phyloP scores from a whole-genome alignment of 2,888 invertebrate genomes.

The Flexamia atlantica region DNA sequence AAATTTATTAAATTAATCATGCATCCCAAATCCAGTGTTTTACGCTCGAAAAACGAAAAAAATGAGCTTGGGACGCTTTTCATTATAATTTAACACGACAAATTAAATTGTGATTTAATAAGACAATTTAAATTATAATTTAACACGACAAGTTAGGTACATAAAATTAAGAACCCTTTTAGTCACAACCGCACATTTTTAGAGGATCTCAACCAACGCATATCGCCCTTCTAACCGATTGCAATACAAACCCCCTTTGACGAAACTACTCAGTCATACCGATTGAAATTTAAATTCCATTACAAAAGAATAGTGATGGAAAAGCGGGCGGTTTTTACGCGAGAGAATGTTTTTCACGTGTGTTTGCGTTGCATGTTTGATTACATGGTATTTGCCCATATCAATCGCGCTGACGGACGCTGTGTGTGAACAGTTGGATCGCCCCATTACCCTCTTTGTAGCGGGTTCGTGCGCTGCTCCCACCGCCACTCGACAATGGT shows the following conservation, averaged over 20 bases:
- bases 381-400: constrained; percentile 27
- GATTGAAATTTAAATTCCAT: background rate
- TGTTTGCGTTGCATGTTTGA: constrained; percentile 16
- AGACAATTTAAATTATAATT: no score
- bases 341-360: constrained; percentile 9
- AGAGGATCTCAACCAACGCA: no score
- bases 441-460: constrained; percentile 17
- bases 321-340: background rate
- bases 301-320: background rate
- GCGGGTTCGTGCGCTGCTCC: background rate
- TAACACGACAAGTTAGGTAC: no score
- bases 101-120: no score
- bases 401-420: background rate
- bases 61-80: no score
- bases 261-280: background rate
- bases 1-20: no score
- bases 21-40: no score
- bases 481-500: background rate
- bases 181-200: no score
- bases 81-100: no score
- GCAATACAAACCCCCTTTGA: background rate
- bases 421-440: constrained; percentile 17
- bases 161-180: no score
- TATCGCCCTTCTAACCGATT: no score
- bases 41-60: no score